These are phyloP conservation scores for Ctenochaetus hawaiiensis DNA, from an alignment of 2,797 vertebrate genomes.

Conservation along the genomic window DNA sequence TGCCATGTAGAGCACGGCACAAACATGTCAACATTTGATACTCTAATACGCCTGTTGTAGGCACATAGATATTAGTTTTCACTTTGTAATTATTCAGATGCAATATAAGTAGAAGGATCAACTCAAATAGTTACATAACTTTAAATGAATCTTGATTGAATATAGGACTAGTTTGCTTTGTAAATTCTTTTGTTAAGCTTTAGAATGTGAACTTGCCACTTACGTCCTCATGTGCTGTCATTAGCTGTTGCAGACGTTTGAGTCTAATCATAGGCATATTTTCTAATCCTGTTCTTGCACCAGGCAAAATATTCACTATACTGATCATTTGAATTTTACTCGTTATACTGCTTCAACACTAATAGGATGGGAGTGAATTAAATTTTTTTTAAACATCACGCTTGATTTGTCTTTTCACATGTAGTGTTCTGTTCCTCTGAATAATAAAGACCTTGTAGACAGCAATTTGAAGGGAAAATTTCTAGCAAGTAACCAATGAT, in stretches of 20 bases:
- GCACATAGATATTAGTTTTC: background rate
- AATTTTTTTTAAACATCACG: background rate
- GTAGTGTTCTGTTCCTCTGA: background rate
- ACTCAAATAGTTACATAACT: too few species aligned
- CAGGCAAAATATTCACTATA: background rate
- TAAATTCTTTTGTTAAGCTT: background rate
- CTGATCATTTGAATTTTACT: background rate
- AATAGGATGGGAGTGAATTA: background rate
- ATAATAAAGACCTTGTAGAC: background rate
- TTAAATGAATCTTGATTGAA: background rate
- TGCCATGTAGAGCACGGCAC: background rate
- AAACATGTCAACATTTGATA: background rate
- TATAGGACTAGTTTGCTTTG: background rate
- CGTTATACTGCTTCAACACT: background rate
- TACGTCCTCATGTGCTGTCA: background rate
- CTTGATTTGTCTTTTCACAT: background rate
- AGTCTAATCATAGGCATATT: background rate
- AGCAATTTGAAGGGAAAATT: background rate
- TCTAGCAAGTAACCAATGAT: background rate
- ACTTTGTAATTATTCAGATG: background rate
- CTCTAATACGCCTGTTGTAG: background rate
- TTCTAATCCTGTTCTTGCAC: background rate
- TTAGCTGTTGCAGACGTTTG: background rate
- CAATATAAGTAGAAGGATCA: background rate
- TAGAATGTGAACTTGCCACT: background rate